Evolutionary conservation across 2,797 vertebrate species (phyloP).

Genomic region (Lindbergichthys nudifrons): DNA sequence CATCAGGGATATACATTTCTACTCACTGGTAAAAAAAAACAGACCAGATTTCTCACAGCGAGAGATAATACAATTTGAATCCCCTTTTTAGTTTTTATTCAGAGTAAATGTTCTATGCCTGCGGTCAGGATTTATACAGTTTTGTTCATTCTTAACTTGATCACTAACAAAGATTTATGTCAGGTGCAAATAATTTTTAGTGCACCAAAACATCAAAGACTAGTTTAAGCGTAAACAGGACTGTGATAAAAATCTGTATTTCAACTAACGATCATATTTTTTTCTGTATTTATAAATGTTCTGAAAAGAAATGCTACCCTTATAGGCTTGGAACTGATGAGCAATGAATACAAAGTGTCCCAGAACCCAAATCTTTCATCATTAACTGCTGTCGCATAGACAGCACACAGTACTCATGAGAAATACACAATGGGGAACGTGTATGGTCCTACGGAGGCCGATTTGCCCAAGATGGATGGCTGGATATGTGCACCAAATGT

Average conservation of each 20-base stretch:
- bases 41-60: background rate
- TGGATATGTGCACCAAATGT: conserved; percentile 13
- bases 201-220: background rate
- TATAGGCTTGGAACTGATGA: background rate
- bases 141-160: conserved; percentile 1
- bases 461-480: conserved; percentile 20
- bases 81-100: background rate
- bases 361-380: conserved; percentile 16
- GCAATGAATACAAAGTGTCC: background rate
- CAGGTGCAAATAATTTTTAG: background rate
- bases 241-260: background rate
- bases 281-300: background rate
- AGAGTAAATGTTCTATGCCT: background rate
- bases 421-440: conserved; percentile 25
- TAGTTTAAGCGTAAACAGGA: background rate
- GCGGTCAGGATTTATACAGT: background rate
- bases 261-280: background rate
- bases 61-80: background rate
- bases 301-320: background rate
- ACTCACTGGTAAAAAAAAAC: background rate
- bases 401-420: conserved; percentile 4
- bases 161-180: background rate
- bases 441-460: conserved; percentile 17
- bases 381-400: conserved; percentile 6
- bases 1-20: background rate